Evolutionary conservation across 2,113 vertebrate species (phyloP), one percentile per base, ranked within the genome.

Genomic region (Nothoprocta pentlandii): DNA sequence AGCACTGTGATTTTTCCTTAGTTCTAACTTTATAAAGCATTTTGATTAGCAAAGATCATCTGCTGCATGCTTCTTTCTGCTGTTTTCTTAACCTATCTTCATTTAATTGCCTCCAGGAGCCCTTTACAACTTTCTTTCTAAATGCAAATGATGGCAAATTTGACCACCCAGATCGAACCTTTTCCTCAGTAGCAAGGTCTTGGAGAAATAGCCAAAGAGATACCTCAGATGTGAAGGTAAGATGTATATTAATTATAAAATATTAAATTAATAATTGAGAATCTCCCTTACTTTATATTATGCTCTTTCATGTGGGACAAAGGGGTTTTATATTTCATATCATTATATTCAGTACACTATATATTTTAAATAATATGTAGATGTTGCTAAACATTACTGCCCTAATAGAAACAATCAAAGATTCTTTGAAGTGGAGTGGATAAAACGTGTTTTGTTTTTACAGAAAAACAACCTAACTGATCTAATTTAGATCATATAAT

Each of bases 161-260:
- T 87, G 99, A 99, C 97, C 99, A 99, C 94, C 98, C 99, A 32
- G 98, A 99, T 93, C 97, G 98, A 96, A 99, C 99, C 25, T 99
- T 99, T 96, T 99, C 99, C 9, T 98, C 98, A 13, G 98, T 99
- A 30, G 95, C 98, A 54, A 98, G 98, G 76, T 99, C 99, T 30
- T 99, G 99, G 99, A 98, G 99, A 97, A 99, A 99, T 89, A 99
- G 99, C 96, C 99, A 99, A 97, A 98, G 99, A 93, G 99, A 99
- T 95, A 99, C 99, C 32, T 98, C 99, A 5, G 99, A 99, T 87
- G 98, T 99, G 30, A 99, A 99, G 98, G 99, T 99, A 97, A 97
- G 3, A 23, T 44, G 46, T 22, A 73, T 5, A 16, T n/a, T 64
- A 88, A 84, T 73, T 5, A 17, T n/a, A 61, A 88, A 84, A 76